Conservation (phyloP, 2,888 invertebrate species). For the Stenoptilia bipunctidactyla region DNA sequence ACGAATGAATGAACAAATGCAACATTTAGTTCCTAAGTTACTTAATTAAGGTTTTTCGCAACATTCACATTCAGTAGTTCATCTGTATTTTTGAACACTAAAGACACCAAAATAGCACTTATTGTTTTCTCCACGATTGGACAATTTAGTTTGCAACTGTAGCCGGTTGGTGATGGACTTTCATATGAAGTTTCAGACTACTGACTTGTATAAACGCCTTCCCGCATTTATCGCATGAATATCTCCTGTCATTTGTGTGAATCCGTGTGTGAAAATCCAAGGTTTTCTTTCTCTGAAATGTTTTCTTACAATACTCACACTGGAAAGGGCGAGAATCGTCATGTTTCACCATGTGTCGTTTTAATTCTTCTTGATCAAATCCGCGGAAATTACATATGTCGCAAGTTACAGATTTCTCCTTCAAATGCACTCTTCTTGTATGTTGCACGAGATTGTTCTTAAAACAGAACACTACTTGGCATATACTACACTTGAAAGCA, state of each 20-base stretch:
- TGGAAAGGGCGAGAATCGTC: slow-evolving; percentile 66
- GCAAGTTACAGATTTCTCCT: slow-evolving; percentile 37
- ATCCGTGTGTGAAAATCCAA: slow-evolving; percentile 59
- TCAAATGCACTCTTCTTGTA: slow-evolving; percentile 40
- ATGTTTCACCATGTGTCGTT: slow-evolving; percentile 67
- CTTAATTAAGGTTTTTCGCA: too few species aligned
- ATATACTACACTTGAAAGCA: slow-evolving; percentile 38
- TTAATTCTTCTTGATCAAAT: slow-evolving; percentile 51
- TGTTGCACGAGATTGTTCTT: slow-evolving; percentile 37
- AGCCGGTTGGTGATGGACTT: slow-evolving; percentile 45
- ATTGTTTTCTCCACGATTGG: too few species aligned
- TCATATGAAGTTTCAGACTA: slow-evolving; percentile 67
- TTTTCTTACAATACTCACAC: slow-evolving; percentile 68
- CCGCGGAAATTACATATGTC: slow-evolving; percentile 48
- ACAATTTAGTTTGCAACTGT: too few species aligned
- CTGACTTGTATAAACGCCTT: slow-evolving; percentile 70
- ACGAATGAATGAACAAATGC: too few species aligned
- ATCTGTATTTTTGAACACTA: too few species aligned
- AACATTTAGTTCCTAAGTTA: too few species aligned
- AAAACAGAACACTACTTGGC: slow-evolving; percentile 31
- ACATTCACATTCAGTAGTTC: too few species aligned
- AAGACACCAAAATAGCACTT: too few species aligned
- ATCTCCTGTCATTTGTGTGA: slow-evolving; percentile 62
- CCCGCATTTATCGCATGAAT: slow-evolving; percentile 62
- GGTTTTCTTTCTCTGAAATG: slow-evolving; percentile 68